phyloP scores from a whole-genome alignment of 2,113 vertebrate genomes.

The Cochlearius cochlearius region DNA sequence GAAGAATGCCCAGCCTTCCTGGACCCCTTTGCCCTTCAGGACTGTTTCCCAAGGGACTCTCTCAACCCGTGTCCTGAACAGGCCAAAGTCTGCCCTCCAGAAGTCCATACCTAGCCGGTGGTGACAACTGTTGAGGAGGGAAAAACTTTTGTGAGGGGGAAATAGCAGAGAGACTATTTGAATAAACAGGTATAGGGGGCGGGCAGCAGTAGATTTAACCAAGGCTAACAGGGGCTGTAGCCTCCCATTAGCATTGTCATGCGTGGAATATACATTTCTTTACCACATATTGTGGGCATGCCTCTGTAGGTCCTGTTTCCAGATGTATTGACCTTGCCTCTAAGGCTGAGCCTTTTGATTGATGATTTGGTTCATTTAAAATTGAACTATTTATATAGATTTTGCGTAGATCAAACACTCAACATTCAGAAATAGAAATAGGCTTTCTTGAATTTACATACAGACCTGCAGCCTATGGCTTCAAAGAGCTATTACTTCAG shows the following conservation, averaged over 20 bases:
- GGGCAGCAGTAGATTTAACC: not conserved
- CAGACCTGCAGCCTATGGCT: not conserved
- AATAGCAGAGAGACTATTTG: not conserved
- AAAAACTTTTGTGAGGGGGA: not conserved
- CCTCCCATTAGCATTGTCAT: not conserved
- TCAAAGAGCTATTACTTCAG: not conserved
- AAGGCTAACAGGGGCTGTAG: not conserved
- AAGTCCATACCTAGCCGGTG: too few species aligned
- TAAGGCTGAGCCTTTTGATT: not conserved
- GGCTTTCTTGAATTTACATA: not conserved
- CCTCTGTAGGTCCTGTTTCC: not conserved
- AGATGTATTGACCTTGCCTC: not conserved
- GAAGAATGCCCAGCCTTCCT: too few species aligned
- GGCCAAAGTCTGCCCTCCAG: too few species aligned
- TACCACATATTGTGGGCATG: not conserved
- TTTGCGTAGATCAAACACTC: not conserved
- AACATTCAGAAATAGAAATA: not conserved
- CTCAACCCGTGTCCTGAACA: too few species aligned
- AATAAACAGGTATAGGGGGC: not conserved
- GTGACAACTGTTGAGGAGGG: not conserved
- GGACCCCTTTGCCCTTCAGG: too few species aligned
- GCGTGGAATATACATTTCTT: not conserved
- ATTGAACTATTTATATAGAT: not conserved
- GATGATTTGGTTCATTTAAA: not conserved
- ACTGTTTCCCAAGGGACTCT: too few species aligned